Evolutionary conservation across 37 sponge, comb jelly and placozoan genomes (phyloP).

Genomic region (Chondrosia reniformis): DNA sequence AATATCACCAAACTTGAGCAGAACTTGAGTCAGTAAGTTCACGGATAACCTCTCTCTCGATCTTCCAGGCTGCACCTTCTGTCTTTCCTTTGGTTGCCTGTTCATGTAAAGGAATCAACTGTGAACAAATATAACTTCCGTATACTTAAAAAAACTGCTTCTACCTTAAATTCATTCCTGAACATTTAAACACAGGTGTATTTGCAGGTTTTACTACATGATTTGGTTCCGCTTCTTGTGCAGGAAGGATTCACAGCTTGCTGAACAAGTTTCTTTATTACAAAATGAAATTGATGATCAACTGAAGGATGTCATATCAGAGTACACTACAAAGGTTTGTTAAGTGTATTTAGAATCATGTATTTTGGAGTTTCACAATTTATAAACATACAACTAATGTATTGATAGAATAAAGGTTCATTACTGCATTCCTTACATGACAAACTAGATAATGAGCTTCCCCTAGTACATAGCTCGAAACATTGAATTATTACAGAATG

Average conservation of each 20-base stretch:
- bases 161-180: neutral
- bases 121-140: too few relatives aligned
- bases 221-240: neutral
- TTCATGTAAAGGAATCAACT: too few relatives aligned
- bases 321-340: neutral
- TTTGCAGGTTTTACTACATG: too few relatives aligned
- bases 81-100: neutral
- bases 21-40: neutral
- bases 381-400: too few relatives aligned
- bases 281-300: conserved; percentile 10
- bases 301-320: conserved; percentile 5
- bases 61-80: neutral
- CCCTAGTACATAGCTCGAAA: too few relatives aligned
- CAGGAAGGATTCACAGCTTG: conserved; percentile 18
- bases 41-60: neutral
- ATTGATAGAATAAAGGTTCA: too few relatives aligned
- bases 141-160: neutral
- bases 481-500: too few relatives aligned
- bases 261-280: conserved; percentile 10
- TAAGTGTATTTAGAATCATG: too few relatives aligned
- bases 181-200: too few relatives aligned
- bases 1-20: neutral
- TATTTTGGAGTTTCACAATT: too few relatives aligned
- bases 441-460: too few relatives aligned
- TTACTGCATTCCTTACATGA: too few relatives aligned